Evolutionary conservation across 2,888 invertebrate genomes (phyloP), one percentile per base, ranked within the genome.

Genomic region (Eupelmus urozonus): DNA sequence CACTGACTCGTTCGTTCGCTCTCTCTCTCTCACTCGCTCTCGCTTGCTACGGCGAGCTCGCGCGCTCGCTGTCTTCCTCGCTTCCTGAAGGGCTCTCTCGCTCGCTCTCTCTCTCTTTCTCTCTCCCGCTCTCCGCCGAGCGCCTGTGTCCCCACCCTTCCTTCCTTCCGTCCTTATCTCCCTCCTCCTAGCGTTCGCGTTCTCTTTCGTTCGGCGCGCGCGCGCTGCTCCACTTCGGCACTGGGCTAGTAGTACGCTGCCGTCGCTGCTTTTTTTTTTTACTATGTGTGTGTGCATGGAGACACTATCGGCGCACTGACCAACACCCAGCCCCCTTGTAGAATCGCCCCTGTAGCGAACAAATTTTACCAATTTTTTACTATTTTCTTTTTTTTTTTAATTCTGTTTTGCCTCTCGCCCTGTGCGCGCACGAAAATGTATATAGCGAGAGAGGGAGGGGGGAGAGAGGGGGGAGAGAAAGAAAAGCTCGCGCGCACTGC

Each of bases 1-100:
- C 85, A 88, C 88, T 88, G 87, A 85, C 85, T 85, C 87, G 53
- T n/a, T n/a, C 86, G 84, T 85, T 86, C 85, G 86, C 82, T 51
- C 53, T 60, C 53, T 27, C 51, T 25, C 71, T 59, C 45, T 63
- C 66, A 55, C 70, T 57, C 53, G 63, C 75, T 78, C 73, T 70
- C 70, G 63, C 62, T 1, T 49, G 51, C 60, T 42, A 34, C 49
- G 49, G 13, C 57, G n/a, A n/a, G n/a, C n/a, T n/a, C n/a, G n/a
- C n/a, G n/a, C 86, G 84, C 85, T 86, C 85, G 86, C 82, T 51
- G 76, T 71, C 59, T 85, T 87, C 87, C 87, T 86, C 85, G 86
- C 85, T 86, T 87, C 86, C 87, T 86, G 86, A 88, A 88, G 88
- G 88, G 88, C 87, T 66, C 53, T 71, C 75, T 78, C 70, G 55